phyloP scores from a whole-genome alignment of 2,888 invertebrate species.

The Chrysolina americana region DNA sequence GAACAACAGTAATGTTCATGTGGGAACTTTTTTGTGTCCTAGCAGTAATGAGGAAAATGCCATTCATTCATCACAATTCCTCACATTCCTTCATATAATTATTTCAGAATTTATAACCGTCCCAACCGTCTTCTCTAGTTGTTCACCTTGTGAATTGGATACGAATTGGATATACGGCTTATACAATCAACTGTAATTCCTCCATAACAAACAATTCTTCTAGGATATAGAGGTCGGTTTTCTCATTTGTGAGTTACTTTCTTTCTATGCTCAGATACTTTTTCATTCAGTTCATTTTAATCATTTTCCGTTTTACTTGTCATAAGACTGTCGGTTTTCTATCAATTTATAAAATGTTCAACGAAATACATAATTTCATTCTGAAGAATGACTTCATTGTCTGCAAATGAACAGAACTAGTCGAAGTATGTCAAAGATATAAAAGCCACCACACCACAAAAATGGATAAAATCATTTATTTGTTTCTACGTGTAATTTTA shows the following conservation, averaged over 20 bases:
- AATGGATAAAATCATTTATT: too few relatives aligned
- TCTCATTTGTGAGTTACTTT: neutral
- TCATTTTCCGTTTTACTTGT: neutral
- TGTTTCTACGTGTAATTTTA: too few relatives aligned
- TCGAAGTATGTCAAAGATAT: too few relatives aligned
- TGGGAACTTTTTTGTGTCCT: conserved; percentile 11
- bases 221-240: neutral
- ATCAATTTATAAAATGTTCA: neutral
- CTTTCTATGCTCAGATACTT: neutral
- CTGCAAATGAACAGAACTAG: neutral
- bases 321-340: neutral
- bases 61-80: conserved; percentile 8
- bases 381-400: neutral
- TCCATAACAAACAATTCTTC: neutral
- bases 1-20: neutral
- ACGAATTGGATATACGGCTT: conserved; percentile 10
- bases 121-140: conserved; percentile 30
- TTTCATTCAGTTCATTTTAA: neutral
- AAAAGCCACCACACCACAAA: too few relatives aligned
- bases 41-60: neutral
- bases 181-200: conserved; percentile 18
- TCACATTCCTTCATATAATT: conserved; percentile 25
- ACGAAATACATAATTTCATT: neutral
- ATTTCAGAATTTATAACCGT: conserved; percentile 18
- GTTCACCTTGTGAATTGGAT: conserved; percentile 31